Base-by-base conservation (phyloP, 2,888 invertebrate species). In the Zootermopsis nevadensis region DNA sequence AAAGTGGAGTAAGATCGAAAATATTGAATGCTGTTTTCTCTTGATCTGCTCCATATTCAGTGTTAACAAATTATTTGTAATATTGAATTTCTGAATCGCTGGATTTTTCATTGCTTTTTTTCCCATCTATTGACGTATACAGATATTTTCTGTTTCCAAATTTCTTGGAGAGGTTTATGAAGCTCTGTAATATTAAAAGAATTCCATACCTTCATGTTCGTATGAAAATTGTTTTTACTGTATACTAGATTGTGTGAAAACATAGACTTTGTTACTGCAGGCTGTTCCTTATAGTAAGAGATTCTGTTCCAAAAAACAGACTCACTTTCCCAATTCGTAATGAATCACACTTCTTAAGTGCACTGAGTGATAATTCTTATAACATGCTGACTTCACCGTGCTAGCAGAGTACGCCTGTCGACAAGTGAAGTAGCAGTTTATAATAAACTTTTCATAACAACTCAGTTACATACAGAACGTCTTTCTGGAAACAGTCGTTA, bases 61-160 rank as follows among this genome's bases (percentile, higher is more conserved):
- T 84, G 83, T 85, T 83, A 77, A 83, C 69, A 77, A 77, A 85
- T 85, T 76, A 85, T 85, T 85, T 85, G 82, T 83, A 80, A 83
- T 83, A 84, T 83, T 85, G 83, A 84, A 84, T 83, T 85, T 85
- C 82, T 81, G 66, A 74, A 84, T 85, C 84, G 85, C 85, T 85
- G 85, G 83, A 74, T 72, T 67, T 60, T 35, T 74, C 79, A 83
- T 84, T 84, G 84, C 83, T 83, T 85, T 83, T 85, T 85, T 85
- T 84, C 84, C 83, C 84, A 85, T 84, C 83, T 85, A 83, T 85
- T 81, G 83, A 83, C 85, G 85, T 85, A 84, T 83, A 79, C 31
- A 79, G 33, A 66, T 79, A 60, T n/a, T 79, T 60, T 55, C n/a
- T 66, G 15, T 66, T 38, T n/a, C 77, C 33, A 79, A 79, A 35